Evolutionary conservation across 1,140 invertebrate genomes (phyloP).

Genomic region (Stenopsyche tienmushanensis): DNA sequence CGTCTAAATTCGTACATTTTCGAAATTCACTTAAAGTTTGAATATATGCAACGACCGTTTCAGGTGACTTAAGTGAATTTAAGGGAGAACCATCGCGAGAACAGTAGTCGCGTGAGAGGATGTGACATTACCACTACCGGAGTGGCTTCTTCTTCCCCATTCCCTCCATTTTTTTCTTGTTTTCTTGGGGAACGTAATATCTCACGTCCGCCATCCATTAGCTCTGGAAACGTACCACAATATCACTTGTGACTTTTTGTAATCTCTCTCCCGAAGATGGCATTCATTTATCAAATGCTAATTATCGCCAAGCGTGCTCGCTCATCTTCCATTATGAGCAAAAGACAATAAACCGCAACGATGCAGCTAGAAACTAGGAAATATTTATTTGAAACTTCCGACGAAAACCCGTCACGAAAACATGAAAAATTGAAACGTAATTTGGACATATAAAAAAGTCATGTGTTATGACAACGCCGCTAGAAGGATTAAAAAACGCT

Average conservation of each 20-base stretch:
- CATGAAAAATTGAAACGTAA: not conserved
- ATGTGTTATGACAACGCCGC: not conserved
- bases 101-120: no score
- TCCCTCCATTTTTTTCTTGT: not conserved
- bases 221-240: not conserved
- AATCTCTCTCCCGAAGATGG: not conserved
- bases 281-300: conserved; percentile 9
- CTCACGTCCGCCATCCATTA: conserved; percentile 11
- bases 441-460: no score
- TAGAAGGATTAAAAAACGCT: not conserved
- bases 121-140: not conserved
- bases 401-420: not conserved
- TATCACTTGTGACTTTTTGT: conserved; percentile 12
- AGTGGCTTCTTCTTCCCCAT: not conserved
- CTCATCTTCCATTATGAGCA: not conserved
- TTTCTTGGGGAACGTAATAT: conserved; percentile 3
- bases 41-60: conserved; percentile 10
- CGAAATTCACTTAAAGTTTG: no score
- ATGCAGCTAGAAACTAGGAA: not conserved
- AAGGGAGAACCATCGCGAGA: conserved; percentile 2
- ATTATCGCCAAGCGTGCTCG: conserved; percentile 1
- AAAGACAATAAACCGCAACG: not conserved
- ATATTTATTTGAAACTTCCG: not conserved
- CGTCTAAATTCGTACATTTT: no score
- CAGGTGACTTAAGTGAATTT: conserved; percentile 13